Evolutionary conservation across 1,140 invertebrate genomes (phyloP).

Genomic region (Aricia agestis): DNA sequence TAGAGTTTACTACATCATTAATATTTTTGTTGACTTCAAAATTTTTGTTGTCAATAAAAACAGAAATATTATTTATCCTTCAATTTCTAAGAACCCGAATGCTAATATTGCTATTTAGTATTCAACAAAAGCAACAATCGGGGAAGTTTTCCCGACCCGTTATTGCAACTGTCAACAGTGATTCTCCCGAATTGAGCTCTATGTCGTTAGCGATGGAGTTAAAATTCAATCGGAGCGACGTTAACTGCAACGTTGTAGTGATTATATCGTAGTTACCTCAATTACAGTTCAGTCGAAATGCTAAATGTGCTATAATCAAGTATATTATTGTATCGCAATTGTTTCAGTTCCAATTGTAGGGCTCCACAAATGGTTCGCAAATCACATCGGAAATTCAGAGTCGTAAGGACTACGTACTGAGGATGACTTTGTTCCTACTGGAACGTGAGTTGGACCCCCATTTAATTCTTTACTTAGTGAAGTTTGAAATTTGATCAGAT

Average conservation of each 20-base stretch:
- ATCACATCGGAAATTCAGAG: background rate
- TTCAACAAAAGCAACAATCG: conserved; percentile 24
- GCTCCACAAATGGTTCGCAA: background rate
- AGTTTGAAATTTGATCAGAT: too few species aligned
- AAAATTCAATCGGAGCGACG: conserved; percentile 33
- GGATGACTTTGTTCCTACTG: too few species aligned
- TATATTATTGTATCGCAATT: conserved; percentile 12
- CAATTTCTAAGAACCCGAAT: background rate
- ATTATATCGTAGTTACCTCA: conserved; percentile 22
- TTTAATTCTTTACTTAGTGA: too few species aligned
- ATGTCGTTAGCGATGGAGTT: conserved; percentile 31
- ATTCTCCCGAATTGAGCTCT: conserved; percentile 24
- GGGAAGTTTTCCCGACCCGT: conserved; percentile 19
- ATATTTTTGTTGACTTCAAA: too few species aligned
- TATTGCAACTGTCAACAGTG: conserved; percentile 14
- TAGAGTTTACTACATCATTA: too few species aligned
- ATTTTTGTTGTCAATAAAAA: too few species aligned
- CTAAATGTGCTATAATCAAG: conserved; percentile 16
- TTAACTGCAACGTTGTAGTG: conserved; percentile 24
- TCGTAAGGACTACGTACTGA: background rate
- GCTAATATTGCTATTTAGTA: conserved; percentile 23
- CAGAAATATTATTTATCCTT: too few species aligned
- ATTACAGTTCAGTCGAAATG: conserved; percentile 21
- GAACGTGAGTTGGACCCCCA: too few species aligned
- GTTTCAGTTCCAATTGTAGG: conserved; percentile 1